These are phyloP conservation scores for Hedychridium roseum DNA, from an alignment of 2,888 invertebrate genomes.

Conservation along the genomic window DNA sequence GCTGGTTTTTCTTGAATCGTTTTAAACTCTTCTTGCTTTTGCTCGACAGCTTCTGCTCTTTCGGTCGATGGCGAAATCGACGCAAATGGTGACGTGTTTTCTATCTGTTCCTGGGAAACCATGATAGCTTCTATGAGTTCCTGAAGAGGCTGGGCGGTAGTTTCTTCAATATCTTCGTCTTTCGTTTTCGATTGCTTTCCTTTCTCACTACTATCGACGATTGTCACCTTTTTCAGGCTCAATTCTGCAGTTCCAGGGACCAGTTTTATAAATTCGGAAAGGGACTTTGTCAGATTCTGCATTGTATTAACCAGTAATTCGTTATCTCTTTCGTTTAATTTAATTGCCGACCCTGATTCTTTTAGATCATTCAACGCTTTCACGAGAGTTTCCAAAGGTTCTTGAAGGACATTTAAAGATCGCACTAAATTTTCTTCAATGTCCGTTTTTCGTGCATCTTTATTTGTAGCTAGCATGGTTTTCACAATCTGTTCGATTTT, in stretches of 20 bases:
- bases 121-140: slow-evolving; percentile 48
- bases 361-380: slow-evolving; percentile 51
- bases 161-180: slow-evolving; percentile 43
- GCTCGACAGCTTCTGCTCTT: too few relatives aligned
- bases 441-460: slow-evolving; percentile 22
- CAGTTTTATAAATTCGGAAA: slow-evolving; percentile 4
- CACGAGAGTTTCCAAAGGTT: slow-evolving; percentile 26
- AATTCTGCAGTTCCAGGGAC: slow-evolving; percentile 9
- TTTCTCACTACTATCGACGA: slow-evolving; percentile 7
- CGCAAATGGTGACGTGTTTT: slow-evolving; percentile 13
- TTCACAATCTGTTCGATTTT: slow-evolving; percentile 18
- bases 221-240: slow-evolving; percentile 13
- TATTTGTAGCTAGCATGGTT: slow-evolving; percentile 17
- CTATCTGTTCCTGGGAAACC: slow-evolving; percentile 24
- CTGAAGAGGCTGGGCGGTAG: slow-evolving; percentile 43
- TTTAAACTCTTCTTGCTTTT: too few relatives aligned
- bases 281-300: neutral
- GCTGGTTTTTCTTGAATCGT: too few relatives aligned
- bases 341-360: slow-evolving; percentile 23
- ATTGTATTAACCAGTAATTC: neutral
- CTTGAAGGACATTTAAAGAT: slow-evolving; percentile 7
- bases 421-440: slow-evolving; percentile 22
- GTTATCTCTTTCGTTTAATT: neutral
- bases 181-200: slow-evolving; percentile 15
- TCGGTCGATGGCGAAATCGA: slow-evolving; percentile 26